Percentiles rank a stretch among this genome's conserved stretches.
Conservation (phyloP, 2,113 vertebrate species). For the Serinus canaria region DNA sequence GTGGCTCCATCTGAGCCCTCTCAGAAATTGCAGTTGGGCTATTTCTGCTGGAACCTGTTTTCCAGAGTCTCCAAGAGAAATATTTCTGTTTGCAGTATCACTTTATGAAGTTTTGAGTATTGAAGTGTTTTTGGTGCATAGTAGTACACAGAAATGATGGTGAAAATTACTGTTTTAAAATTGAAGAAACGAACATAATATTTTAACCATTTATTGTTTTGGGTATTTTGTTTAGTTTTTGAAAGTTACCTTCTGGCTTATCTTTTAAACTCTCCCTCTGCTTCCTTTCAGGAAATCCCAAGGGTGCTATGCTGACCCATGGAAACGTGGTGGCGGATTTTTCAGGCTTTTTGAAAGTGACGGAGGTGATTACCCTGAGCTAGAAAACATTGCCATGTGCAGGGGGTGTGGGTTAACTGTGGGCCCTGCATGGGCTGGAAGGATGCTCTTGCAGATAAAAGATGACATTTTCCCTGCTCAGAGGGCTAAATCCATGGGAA, state of each 20-base stretch:
- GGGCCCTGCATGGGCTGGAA: not conserved
- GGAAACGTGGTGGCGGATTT: constrained; percentile 98
- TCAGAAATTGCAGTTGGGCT: not conserved
- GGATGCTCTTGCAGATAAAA: not conserved
- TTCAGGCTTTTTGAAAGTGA: constrained; percentile 97
- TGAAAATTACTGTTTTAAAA: not conserved
- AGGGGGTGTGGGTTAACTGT: not conserved
- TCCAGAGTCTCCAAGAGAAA: not conserved
- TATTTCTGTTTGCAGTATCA: not conserved
- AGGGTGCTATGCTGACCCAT: constrained; percentile 97
- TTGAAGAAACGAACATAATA: not conserved
- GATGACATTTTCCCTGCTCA: not conserved
- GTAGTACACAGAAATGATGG: not conserved
- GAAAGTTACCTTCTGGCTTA: not conserved
- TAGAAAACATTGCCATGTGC: not conserved
- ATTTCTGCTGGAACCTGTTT: not conserved
- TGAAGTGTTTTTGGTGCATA: not conserved
- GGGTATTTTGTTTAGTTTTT: not conserved
- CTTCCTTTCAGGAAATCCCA: constrained; percentile 86
- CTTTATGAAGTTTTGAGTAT: not conserved
- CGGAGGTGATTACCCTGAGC: constrained; percentile 86
- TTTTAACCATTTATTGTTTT: not conserved
- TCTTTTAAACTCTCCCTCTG: not conserved
- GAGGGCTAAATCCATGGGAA: not conserved
- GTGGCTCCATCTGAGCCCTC: not conserved